Evolutionary conservation across 2,797 vertebrate species (phyloP), one percentile per base, ranked within the genome.

Genomic region (Philypnodon macrostomus): DNA sequence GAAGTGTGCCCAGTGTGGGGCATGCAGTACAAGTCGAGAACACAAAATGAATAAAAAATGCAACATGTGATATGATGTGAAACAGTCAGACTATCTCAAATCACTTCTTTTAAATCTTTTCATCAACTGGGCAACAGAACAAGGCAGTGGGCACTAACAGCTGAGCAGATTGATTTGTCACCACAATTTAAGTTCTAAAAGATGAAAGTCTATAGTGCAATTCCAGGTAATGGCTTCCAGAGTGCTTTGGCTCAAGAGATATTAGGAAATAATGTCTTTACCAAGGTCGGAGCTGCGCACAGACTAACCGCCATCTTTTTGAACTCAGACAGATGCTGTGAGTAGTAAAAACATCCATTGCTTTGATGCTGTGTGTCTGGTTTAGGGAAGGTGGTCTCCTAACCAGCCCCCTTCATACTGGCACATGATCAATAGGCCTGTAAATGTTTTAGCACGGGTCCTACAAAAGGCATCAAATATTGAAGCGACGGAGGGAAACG

Each of bases 201-300:
- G 53, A 47, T 53, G 31, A 47, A 47, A 23, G 62, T 64, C 66
- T 85, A 70, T 65, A 44, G 41, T 62, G 75, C 66, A 70, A 62
- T 70, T 71, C 70, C 67, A 68, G 69, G 57, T 89, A 89, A 85
- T 81, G 72, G 69, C 68, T 87, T 88, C 85, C 85, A 88, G 84
- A 80, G 60, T 51, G 51, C 73, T 61, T 70, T 36, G 60, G 68
- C 77, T 83, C 78, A 79, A n/a, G 57, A 65, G 60, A 71, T 66
- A 83, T 63, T 30, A 78, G 40, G 30, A 49, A 75, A 67, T 68
- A 63, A 80, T 73, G 63, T 70, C 63, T 48, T 66, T 47, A 30
- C 59, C 65, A 58, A 54, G 55, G 18, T n/a, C n/a, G n/a, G n/a
- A n/a, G n/a, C n/a, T n/a, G n/a, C n/a, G n/a, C n/a, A n/a, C n/a